Conservation (phyloP, 2,797 vertebrate genomes). For the Lepus townsendii region DNA sequence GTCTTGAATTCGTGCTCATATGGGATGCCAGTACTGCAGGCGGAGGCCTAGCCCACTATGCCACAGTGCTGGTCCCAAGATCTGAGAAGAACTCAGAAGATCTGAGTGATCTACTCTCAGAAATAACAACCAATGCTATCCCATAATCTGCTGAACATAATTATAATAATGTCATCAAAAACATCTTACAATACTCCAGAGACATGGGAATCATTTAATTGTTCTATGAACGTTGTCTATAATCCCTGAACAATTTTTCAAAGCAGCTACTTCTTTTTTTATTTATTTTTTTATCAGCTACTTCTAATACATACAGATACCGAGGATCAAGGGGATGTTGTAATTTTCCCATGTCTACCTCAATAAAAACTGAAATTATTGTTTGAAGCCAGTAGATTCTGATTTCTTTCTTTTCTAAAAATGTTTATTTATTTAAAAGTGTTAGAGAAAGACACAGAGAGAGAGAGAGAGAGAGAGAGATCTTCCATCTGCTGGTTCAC, state of each 20-base stretch:
- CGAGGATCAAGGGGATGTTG: background rate
- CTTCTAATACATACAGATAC: background rate
- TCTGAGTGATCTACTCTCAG: background rate
- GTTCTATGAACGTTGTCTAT: background rate
- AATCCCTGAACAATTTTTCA: background rate
- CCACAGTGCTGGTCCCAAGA: too few species aligned
- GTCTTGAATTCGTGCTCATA: too few species aligned
- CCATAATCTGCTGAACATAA: background rate
- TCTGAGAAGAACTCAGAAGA: too few species aligned
- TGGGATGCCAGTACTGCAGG: too few species aligned
- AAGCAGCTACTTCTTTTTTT: background rate
- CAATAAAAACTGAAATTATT: background rate
- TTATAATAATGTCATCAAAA: conserved; percentile 35
- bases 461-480: too few species aligned
- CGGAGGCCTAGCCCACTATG: too few species aligned
- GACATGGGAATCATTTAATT: background rate
- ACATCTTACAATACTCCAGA: background rate
- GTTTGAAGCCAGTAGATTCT: background rate
- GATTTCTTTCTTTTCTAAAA: background rate
- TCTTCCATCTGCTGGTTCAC: too few species aligned
- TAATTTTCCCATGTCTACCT: background rate
- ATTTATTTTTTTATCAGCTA: background rate
- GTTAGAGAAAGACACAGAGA: too few species aligned
- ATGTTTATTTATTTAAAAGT: too few species aligned
- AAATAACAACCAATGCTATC: background rate